Evolutionary conservation across 2,797 vertebrate genomes (phyloP), one percentile per base, ranked within the genome.

Genomic region (Pteronotus mesoamericanus): DNA sequence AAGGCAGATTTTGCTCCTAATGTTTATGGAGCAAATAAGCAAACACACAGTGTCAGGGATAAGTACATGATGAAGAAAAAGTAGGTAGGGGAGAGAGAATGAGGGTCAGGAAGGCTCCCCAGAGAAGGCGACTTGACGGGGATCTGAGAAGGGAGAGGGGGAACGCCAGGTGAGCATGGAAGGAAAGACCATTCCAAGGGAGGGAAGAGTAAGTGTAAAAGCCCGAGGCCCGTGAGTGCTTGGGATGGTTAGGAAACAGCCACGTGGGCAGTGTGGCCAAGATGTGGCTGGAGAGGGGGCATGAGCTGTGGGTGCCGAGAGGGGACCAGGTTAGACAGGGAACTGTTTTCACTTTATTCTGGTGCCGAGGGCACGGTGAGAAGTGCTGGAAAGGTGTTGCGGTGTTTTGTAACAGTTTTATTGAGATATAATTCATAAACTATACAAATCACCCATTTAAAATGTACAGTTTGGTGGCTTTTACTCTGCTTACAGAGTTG

Each of bases 171-270:
- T 64, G 64, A 55, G 79, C 4, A 1, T 14, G n/a, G 68, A 42
- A 42, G 44, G 51, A 53, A 84, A 29, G 51, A 34, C 32, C 34
- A 16, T 72, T 64, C 11, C 51, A n/a, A 51, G n/a, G 48, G 29
- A 53, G n/a, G 55, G 57, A 75, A 46, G 72, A 71, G n/a, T 61
- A 26, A 3, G 15, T 14, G 0, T 12, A 1, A 55, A 78, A 90
- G 75, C 64, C 39, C 0, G 15, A 42, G 37, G 19, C 74, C 8
- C 11, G 68, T 22, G 6, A 12, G 0, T 2, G 21, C 68, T 48
- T 9, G 16, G 39, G 26, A 53, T 57, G 18, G 32, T 51, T 46
- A 24, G 46, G 82, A 16, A 59, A 14, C 32, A 46, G 61, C 79
- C 29, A 11, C 2, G 0, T 34, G n/a, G 57, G 24, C 26, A 29